These are phyloP conservation scores for Protomyctophum bolini DNA, from an alignment of 2,113 vertebrate species.

Conservation along the genomic window DNA sequence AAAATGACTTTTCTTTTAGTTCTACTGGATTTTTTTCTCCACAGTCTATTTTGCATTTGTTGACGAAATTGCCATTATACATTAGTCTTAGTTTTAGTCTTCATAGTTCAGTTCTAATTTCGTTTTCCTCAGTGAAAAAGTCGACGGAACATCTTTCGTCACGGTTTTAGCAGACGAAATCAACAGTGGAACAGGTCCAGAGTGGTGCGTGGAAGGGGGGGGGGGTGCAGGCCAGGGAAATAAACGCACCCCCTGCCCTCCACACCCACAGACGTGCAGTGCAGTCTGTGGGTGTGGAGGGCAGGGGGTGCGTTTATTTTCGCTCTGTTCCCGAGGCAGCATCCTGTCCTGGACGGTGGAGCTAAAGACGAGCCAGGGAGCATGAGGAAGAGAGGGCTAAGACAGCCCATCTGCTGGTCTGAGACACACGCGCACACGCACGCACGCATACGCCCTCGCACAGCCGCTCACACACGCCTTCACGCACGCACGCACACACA, in stretches of 20 bases:
- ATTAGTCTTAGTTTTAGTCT: no score
- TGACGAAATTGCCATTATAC: no score
- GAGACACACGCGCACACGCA: slow-evolving; percentile 75
- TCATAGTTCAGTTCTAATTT: no score
- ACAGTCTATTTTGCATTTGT: no score
- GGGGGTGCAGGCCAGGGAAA: slow-evolving; percentile 86
- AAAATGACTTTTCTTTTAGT: no score
- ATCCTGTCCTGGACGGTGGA: slow-evolving; percentile 94
- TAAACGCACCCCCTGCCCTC: slow-evolving; percentile 72
- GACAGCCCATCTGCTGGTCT: slow-evolving; percentile 98
- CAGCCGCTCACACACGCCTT: slow-evolving; percentile 1
- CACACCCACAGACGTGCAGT: slow-evolving; percentile 10
- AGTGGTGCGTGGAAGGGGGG: slow-evolving; percentile 85
- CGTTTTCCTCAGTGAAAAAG: no score
- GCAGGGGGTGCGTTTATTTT: slow-evolving; percentile 82
- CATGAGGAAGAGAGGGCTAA: slow-evolving; percentile 91
- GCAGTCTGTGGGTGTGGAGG: slow-evolving; percentile 33
- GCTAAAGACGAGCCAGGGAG: slow-evolving; percentile 83
- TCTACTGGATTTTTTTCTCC: no score
- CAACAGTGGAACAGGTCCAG: slow-evolving; percentile 92
- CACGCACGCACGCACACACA: slow-evolving; percentile 29
- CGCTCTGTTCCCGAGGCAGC: slow-evolving; percentile 88
- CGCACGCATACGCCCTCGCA: slow-evolving; percentile 18
- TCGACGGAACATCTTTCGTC: no score
- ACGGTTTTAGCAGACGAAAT: no score